Percentiles rank a stretch among this genome's conserved stretches.
Conservation (phyloP, 2,888 invertebrate genomes). For the Mongoloraphidia duomilia region DNA sequence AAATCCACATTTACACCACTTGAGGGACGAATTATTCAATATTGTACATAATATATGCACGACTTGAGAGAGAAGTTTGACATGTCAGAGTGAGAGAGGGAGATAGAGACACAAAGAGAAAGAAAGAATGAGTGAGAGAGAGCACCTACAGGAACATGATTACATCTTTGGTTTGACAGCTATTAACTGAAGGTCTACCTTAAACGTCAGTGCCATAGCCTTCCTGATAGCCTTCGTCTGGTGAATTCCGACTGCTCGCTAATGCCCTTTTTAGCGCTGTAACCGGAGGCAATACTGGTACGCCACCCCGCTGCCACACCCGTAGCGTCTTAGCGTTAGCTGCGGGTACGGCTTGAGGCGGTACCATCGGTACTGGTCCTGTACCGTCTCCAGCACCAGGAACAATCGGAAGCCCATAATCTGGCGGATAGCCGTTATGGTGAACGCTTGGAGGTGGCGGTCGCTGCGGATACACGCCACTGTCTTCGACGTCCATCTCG, state of each 20-base stretch:
- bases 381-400: slow-evolving; percentile 26
- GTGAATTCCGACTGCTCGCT: slow-evolving; percentile 69
- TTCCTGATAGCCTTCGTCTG: slow-evolving; percentile 85
- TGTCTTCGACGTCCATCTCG: slow-evolving; percentile 45
- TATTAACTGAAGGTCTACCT: slow-evolving; percentile 16
- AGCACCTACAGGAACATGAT: slow-evolving; percentile 8
- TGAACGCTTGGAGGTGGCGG: slow-evolving; percentile 26
- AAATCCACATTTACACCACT: too few relatives aligned
- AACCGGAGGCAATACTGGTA: slow-evolving; percentile 73
- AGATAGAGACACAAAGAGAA: too few relatives aligned
- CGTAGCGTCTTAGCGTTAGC: slow-evolving; percentile 65
- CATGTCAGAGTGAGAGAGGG: too few relatives aligned
- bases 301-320: slow-evolving; percentile 73
- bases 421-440: slow-evolving; percentile 49
- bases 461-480: slow-evolving; percentile 19
- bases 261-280: slow-evolving; percentile 73
- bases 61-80: too few relatives aligned
- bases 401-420: slow-evolving; percentile 62
- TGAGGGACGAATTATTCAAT: too few relatives aligned
- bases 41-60: too few relatives aligned
- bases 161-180: slow-evolving; percentile 5
- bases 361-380: slow-evolving; percentile 27
- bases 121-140: not conserved
- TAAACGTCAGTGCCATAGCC: slow-evolving; percentile 87
- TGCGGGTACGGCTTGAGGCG: slow-evolving; percentile 30